These are phyloP conservation scores for Sinocyclocheilus maitianheensis DNA, from an alignment of 2,113 vertebrate genomes.

Conservation along the genomic window DNA sequence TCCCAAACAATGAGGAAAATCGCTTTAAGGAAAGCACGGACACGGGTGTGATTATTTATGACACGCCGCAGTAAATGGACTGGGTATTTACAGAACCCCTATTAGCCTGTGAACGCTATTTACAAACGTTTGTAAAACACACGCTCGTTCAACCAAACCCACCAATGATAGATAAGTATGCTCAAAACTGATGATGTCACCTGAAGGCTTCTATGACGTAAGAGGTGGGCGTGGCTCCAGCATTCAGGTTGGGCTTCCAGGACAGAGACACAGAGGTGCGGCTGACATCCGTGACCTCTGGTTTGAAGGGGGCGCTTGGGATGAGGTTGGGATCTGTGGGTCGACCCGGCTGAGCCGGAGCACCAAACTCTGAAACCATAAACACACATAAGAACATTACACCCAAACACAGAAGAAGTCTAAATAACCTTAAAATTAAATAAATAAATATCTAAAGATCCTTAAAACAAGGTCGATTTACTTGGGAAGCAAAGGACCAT, in stretches of 20 bases:
- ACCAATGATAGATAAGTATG: background rate
- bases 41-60: conserved; percentile 7
- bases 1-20: background rate
- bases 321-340: conserved; percentile 97
- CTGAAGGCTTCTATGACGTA: conserved; percentile 98
- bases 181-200: conserved; percentile 66
- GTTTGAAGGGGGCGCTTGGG: conserved; percentile 93
- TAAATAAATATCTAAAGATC: background rate
- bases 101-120: background rate
- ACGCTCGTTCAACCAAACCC: background rate
- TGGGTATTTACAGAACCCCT: background rate
- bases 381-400: conserved; percentile 19
- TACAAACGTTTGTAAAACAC: background rate
- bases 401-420: no score
- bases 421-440: no score
- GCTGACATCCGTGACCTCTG: conserved; percentile 91
- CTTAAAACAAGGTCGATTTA: background rate
- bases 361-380: conserved; percentile 85
- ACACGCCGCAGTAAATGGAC: background rate
- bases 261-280: conserved; percentile 88
- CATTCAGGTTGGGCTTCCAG: conserved; percentile 93
- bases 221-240: conserved; percentile 96
- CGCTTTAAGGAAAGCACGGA: background rate
- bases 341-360: conserved; percentile 90
- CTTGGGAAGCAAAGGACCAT: background rate